A percentile compares a stretch with the other conserved stretches of the same genome.
Evolutionary conservation across 2,888 invertebrate genomes (phyloP).

Genomic region (Amaurobius ferox): DNA sequence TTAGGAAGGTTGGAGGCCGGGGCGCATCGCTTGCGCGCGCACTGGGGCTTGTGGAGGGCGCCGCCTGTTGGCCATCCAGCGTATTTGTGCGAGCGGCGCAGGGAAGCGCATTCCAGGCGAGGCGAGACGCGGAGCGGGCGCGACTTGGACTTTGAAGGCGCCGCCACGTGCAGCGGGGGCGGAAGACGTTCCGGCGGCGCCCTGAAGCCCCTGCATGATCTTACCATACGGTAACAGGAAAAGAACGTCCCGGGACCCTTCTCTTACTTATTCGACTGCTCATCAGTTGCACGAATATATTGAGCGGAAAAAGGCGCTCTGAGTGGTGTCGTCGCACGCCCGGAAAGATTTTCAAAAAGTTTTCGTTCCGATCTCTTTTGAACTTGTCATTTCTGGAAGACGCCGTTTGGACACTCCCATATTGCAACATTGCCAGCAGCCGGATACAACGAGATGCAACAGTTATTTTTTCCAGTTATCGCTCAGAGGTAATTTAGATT

Average conservation of each 20-base stretch:
- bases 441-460: too few species aligned
- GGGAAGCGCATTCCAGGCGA: constrained; percentile 58
- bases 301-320: too few species aligned
- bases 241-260: not conserved
- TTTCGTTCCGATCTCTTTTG: too few species aligned
- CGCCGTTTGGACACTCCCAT: too few species aligned
- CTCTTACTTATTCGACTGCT: too few species aligned
- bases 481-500: too few species aligned
- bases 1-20: constrained; percentile 30
- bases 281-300: too few species aligned
- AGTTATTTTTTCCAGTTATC: too few species aligned
- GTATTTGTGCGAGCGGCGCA: constrained; percentile 46
- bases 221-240: not conserved
- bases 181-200: not conserved
- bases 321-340: too few species aligned
- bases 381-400: too few species aligned
- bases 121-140: constrained; percentile 21
- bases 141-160: constrained; percentile 25
- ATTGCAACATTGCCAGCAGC: too few species aligned
- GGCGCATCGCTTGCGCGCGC: constrained; percentile 43
- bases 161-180: constrained; percentile 39
- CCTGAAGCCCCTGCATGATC: not conserved
- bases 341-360: too few species aligned
- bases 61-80: constrained; percentile 21
- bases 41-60: constrained; percentile 38